These are phyloP conservation scores for Florisuga fusca DNA, from an alignment of 2,797 vertebrate genomes.

Conservation along the genomic window DNA sequence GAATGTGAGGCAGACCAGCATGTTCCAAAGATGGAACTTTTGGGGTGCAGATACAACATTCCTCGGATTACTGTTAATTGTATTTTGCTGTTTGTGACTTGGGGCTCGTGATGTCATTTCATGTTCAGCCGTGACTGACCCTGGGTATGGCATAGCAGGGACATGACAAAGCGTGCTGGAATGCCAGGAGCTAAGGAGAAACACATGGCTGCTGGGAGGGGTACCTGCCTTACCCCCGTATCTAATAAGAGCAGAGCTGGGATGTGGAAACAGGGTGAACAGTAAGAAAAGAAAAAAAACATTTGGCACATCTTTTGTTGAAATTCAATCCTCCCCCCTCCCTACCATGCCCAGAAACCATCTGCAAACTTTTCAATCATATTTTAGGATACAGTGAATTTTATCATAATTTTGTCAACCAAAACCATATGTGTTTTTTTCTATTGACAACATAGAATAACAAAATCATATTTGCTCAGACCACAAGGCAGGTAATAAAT, in stretches of 20 bases:
- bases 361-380: slow-evolving; percentile 83
- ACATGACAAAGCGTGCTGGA: slow-evolving; percentile 62
- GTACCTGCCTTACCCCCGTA: slow-evolving; percentile 60
- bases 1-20: background rate
- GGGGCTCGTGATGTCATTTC: slow-evolving; percentile 59
- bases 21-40: background rate
- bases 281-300: slow-evolving; percentile 66
- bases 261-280: slow-evolving; percentile 69
- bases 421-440: slow-evolving; percentile 81
- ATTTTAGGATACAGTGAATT: slow-evolving; percentile 83
- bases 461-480: slow-evolving; percentile 83
- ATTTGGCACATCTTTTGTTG: slow-evolving; percentile 78
- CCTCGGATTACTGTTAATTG: background rate
- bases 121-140: slow-evolving; percentile 37
- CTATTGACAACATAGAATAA: slow-evolving; percentile 79
- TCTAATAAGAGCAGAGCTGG: slow-evolving; percentile 72
- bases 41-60: background rate
- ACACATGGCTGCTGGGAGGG: slow-evolving; percentile 69
- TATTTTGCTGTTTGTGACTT: slow-evolving; percentile 66
- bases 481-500: slow-evolving; percentile 82
- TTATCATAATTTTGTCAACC: slow-evolving; percentile 83
- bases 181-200: slow-evolving; percentile 78
- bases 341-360: slow-evolving; percentile 67
- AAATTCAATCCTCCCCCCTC: slow-evolving; percentile 72
- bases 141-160: slow-evolving; percentile 40